Evolutionary conservation across 2,888 invertebrate genomes (phyloP).

Genomic region (Clistopyga incitator): DNA sequence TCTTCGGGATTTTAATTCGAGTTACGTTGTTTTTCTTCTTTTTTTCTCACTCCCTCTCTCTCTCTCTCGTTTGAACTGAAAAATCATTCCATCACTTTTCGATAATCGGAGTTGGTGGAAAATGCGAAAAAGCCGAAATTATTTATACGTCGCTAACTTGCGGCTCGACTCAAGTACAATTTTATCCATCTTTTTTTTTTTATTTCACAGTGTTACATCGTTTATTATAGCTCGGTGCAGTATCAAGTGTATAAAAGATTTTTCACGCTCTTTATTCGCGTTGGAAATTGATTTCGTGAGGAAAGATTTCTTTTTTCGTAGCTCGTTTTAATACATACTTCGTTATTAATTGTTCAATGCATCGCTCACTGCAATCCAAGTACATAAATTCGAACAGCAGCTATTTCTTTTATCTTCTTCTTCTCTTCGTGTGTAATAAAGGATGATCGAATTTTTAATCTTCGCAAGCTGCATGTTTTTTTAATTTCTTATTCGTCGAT

Average conservation of each 20-base stretch:
- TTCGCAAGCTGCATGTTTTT: slow-evolving; percentile 30
- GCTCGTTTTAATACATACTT: slow-evolving; percentile 48
- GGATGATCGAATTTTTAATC: slow-evolving; percentile 37
- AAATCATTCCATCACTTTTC: slow-evolving; percentile 52
- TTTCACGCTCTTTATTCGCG: slow-evolving; percentile 41
- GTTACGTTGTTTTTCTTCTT: slow-evolving; percentile 56
- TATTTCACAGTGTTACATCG: slow-evolving; percentile 65
- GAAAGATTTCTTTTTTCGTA: slow-evolving; percentile 41
- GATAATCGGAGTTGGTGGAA: slow-evolving; percentile 47
- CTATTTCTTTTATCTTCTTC: slow-evolving; percentile 56
- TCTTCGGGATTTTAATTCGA: slow-evolving; percentile 51
- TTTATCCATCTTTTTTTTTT: slow-evolving; percentile 60
- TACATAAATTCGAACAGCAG: slow-evolving; percentile 40
- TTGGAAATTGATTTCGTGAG: slow-evolving; percentile 55
- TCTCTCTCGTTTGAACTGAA: slow-evolving; percentile 32
- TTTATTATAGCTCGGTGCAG: slow-evolving; percentile 69
- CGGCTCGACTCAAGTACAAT: slow-evolving; percentile 58
- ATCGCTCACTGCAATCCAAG: slow-evolving; percentile 45
- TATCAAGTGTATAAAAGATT: slow-evolving; percentile 67
- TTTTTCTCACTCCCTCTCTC: too few species aligned
- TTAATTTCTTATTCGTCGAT: slow-evolving; percentile 53
- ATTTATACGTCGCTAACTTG: slow-evolving; percentile 38
- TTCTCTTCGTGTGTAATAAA: slow-evolving; percentile 42
- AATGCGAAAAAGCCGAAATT: slow-evolving; percentile 60
- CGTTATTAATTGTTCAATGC: slow-evolving; percentile 19